Conservation (phyloP, 2,888 invertebrate species). For the Stegana nigrithorax region DNA sequence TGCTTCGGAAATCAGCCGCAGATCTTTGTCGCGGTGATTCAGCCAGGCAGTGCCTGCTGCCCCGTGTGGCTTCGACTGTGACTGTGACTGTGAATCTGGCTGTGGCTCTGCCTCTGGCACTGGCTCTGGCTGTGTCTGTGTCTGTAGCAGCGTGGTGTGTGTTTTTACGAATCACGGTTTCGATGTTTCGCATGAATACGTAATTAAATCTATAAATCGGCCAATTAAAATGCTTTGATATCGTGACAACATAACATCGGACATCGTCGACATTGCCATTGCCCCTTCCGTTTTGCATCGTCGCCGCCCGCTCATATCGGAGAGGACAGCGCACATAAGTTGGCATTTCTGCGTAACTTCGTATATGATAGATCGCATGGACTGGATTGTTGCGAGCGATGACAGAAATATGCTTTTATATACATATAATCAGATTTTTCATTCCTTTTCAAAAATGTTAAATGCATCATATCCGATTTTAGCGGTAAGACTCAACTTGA, state of each 20-base stretch:
- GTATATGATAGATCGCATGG: too few relatives aligned
- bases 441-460: too few relatives aligned
- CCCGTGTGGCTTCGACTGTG: neutral
- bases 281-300: constrained; percentile 1
- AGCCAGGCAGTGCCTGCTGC: neutral
- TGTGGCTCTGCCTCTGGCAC: constrained; percentile 6
- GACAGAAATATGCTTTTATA: too few relatives aligned
- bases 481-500: too few relatives aligned
- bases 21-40: constrained; percentile 36
- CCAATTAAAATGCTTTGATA: constrained; percentile 70
- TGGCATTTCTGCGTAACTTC: neutral
- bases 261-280: constrained; percentile 51
- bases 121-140: constrained; percentile 21
- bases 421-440: too few relatives aligned
- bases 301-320: too few relatives aligned
- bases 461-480: too few relatives aligned
- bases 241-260: constrained; percentile 69
- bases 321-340: too few relatives aligned
- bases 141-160: constrained; percentile 60
- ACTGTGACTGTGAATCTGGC: constrained; percentile 23
- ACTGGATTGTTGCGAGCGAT: too few relatives aligned
- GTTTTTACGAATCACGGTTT: constrained; percentile 70
- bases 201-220: constrained; percentile 70
- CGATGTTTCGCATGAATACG: constrained; percentile 70
- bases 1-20: constrained; percentile 40